Base-by-base conservation (phyloP, 92 coral and sea anemone genomes). In the Phymanthus crucifer region DNA sequence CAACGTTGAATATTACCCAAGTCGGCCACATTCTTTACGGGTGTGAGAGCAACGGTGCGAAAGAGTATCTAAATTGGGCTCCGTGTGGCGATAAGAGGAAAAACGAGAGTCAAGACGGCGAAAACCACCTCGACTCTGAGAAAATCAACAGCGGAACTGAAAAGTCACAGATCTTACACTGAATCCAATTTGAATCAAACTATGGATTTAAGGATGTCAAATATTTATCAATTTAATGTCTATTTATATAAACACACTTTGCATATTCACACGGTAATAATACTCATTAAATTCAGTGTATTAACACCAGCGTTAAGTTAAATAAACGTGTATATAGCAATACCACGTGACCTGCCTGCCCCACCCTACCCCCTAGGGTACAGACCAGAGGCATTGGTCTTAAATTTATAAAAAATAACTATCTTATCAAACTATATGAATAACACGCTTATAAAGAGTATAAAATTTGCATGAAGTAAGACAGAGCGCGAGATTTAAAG, bases 181-280 rank as follows among this genome's bases (percentile, higher is more conserved):
- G n/a, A 61, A 23, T 61, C 17, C 9, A 13, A 5, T n/a, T n/a
- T 26, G 16, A 34, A 66, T 66, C 13, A 66, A 31, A 31, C 6
- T 24, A 70, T 3, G 5, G 4, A 6, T 7, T 24, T 45, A 17
- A 71, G 21, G 19, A 40, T 71, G n/a, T n/a, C n/a, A 71, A 71
- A 45, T 12, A 71, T 26, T 38, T 6, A 71, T 71, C 29, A 70
- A 13, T 70, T 70, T 70, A 70, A 66, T 66, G 31, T 6, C 40
- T 36, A 38, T 36, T 40, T 71, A 40, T 71, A 40, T 36, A 71
- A 36, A 71, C 13, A 32, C 17, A 40, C 29, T 7, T 21, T 71
- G n/a, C 23, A 36, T 36, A 38, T 14, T 40, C 75, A 38, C 54
- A 6, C 50, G 40, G 36, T 71, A 40, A 61, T 23, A 54, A 70